Evolutionary conservation across 2,113 vertebrate genomes (phyloP).

Genomic region (Bothrops jararaca): DNA sequence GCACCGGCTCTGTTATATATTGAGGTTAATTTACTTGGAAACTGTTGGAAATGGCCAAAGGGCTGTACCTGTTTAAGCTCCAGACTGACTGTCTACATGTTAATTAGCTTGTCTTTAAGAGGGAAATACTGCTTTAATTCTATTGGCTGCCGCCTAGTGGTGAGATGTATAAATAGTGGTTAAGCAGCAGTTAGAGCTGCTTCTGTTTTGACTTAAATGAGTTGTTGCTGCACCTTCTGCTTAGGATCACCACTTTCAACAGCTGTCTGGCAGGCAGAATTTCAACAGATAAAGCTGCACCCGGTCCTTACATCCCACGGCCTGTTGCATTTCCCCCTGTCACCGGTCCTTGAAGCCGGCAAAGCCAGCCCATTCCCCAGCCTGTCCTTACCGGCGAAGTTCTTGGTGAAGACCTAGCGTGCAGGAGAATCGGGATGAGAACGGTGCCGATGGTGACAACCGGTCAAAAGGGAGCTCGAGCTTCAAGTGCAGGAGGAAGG

Average conservation of each 20-base stretch:
- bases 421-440: constrained; percentile 93
- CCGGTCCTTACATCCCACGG: not conserved
- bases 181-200: no score
- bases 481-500: constrained; percentile 94
- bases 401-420: constrained; percentile 97
- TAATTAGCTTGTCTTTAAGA: no score
- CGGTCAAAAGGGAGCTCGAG: constrained; percentile 96
- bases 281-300: not conserved
- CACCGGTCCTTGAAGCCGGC: not conserved
- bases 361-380: not conserved
- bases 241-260: not conserved
- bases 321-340: no score
- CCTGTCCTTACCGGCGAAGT: constrained; percentile 90
- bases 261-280: not conserved
- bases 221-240: no score
- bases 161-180: no score
- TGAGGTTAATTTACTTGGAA: no score
- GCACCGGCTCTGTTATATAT: not conserved
- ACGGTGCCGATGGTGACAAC: constrained; percentile 97
- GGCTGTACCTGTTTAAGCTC: no score
- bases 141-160: no score
- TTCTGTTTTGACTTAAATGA: no score
- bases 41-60: no score
- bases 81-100: no score
- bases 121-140: no score